Conservation (phyloP, 1,140 invertebrate species). For the Aporrectodea caliginosa region DNA sequence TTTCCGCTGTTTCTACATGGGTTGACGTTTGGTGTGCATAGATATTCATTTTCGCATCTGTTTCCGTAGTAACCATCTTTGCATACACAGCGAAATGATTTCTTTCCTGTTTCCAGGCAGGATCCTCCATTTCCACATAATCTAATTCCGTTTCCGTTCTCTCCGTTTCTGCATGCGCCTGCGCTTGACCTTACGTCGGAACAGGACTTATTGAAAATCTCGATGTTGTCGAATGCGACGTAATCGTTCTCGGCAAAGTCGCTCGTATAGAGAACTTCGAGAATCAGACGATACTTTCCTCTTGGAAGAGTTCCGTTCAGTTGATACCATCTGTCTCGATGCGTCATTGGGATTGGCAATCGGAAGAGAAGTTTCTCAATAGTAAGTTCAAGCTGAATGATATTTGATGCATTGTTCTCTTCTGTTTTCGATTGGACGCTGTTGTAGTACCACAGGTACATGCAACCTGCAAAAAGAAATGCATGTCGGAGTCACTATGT, state of each 20-base stretch:
- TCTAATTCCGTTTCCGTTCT: background rate
- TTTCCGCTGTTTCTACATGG: background rate
- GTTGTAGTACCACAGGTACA: background rate
- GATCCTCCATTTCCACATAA: background rate
- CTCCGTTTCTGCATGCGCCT: background rate
- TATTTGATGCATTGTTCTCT: background rate
- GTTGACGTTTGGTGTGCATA: background rate
- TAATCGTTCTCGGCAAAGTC: background rate
- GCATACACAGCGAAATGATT: background rate
- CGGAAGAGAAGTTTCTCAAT: background rate
- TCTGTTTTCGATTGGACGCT: background rate
- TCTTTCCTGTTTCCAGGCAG: background rate
- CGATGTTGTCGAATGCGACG: background rate
- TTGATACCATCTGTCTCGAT: background rate
- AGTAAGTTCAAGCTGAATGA: background rate
- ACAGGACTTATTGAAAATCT: background rate
- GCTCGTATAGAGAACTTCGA: background rate
- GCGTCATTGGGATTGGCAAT: background rate
- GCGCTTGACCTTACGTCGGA: background rate
- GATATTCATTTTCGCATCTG: background rate
- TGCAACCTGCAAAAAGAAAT: background rate
- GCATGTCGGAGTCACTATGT: too few relatives aligned
- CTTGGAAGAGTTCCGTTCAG: background rate
- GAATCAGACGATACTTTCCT: background rate
- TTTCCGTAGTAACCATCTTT: background rate